These are phyloP conservation scores for Lucilia cuprina DNA, from an alignment of 1,140 invertebrate genomes.

Conservation along the genomic window DNA sequence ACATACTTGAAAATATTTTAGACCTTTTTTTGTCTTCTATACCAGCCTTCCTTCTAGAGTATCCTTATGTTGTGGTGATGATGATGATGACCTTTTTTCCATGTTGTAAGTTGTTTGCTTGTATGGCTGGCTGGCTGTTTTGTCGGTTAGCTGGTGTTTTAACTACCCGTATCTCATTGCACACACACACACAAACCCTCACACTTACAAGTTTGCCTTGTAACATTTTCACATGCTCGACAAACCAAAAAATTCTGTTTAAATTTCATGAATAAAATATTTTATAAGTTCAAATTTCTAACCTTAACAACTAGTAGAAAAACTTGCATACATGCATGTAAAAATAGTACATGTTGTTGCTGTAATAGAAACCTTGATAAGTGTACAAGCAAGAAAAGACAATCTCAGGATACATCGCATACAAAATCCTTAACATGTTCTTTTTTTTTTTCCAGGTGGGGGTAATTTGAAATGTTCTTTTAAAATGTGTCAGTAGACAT, in stretches of 20 bases:
- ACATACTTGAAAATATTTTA: conserved; percentile 11
- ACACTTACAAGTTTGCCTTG: neutral
- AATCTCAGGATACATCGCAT: neutral
- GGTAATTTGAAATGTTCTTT: no score
- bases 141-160: neutral
- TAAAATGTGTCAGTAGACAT: no score
- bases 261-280: conserved; percentile 18
- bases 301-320: neutral
- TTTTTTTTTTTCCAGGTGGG: no score
- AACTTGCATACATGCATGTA: no score
- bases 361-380: neutral
- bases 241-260: conserved; percentile 5
- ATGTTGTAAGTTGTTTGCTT: neutral
- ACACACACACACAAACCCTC: no score
- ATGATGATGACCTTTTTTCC: neutral
- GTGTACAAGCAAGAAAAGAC: neutral
- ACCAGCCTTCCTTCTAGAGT: neutral
- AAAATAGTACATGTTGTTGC: neutral
- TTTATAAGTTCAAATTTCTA: conserved; percentile 8
- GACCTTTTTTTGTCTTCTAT: neutral
- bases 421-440: neutral
- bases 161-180: neutral
- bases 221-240: neutral
- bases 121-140: neutral
- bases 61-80: neutral